These are phyloP conservation scores for Scaptomyza cyrtandrae DNA, from an alignment of 2,888 invertebrate genomes.

Conservation along the genomic window DNA sequence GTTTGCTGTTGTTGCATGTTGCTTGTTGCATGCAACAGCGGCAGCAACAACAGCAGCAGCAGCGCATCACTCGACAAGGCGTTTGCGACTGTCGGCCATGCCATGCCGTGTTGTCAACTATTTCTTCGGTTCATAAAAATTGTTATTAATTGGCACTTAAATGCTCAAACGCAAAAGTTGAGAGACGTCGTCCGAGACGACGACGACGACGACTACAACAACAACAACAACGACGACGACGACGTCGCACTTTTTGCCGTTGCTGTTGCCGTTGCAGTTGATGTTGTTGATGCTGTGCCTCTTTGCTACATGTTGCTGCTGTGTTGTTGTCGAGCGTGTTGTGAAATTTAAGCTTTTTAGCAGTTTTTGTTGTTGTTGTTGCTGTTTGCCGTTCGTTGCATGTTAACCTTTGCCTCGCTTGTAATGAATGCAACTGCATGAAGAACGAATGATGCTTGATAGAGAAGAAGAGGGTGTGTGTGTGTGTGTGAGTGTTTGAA, in stretches of 20 bases:
- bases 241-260: slow-evolving; percentile 51
- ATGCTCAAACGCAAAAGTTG: slow-evolving; percentile 83
- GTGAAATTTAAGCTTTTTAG: slow-evolving; percentile 79
- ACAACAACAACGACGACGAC: slow-evolving; percentile 20
- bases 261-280: slow-evolving; percentile 30
- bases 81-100: slow-evolving; percentile 52
- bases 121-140: slow-evolving; percentile 85
- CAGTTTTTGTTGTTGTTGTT: slow-evolving; percentile 58
- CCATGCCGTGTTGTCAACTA: slow-evolving; percentile 83
- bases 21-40: slow-evolving; percentile 57
- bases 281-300: slow-evolving; percentile 67
- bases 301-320: slow-evolving; percentile 41
- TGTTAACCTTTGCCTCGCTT: slow-evolving; percentile 78
- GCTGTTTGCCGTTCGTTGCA: slow-evolving; percentile 68
- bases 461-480: not conserved
- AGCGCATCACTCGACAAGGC: slow-evolving; percentile 48
- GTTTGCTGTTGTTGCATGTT: slow-evolving; percentile 51
- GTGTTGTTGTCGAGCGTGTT: slow-evolving; percentile 65
- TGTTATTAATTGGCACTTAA: slow-evolving; percentile 85
- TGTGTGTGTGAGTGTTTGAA: not conserved
- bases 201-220: slow-evolving; percentile 28
- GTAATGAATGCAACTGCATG: slow-evolving; percentile 74
- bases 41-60: slow-evolving; percentile 30
- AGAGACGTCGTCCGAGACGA: slow-evolving; percentile 67
- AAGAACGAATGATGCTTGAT: slow-evolving; percentile 6